Evolutionary conservation across 2,888 invertebrate species (phyloP), one percentile per base, ranked within the genome.

Genomic region (Epicampocera succincta): DNA sequence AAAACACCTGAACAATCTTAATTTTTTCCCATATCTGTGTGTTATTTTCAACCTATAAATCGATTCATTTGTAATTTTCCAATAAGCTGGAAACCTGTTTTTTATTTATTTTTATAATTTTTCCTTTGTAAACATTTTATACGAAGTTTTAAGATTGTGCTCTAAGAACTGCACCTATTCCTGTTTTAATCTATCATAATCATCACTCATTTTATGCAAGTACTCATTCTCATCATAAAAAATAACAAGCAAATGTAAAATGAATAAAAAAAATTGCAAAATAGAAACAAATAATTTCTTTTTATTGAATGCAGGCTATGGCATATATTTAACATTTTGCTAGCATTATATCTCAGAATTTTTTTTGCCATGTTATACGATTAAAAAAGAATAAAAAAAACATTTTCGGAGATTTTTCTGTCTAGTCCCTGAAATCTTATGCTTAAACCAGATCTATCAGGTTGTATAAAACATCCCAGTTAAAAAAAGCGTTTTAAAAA

Each of bases 1-100:
- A 92, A 93, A 86, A 92, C 93, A 69, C 89, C 90, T 13, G 89
- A 89, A 38, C 84, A 83, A 46, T 73, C 84, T 19, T 85, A 83
- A 77, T 19, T 12, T 12, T 11, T 29, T 48, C 13, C 0, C 2
- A 2, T 21, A 6, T 58, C 13, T 17, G 38, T 71, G n/a, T 11
- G 13, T 58, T 40, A 9, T 38, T 19, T 46, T 68, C 5, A 58
- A 15, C 38, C 50, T 42, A 13, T 40, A 21, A 40, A 19, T 72
- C 17, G 38, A 9, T 68, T 12, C 2, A 21, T 13, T 40, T 11
- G 13, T 19, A 63, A 63, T 19, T 38, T 68, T 40, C 19, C 52
- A 29, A 48, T 12, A 48, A 33, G 19, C 13, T 3, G 13, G n/a
- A 42, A 46, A 12, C 71, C 65, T 72, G n/a, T 38, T 21, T 42